A percentile compares a stretch with the other conserved stretches of the same genome.
Evolutionary conservation across 2,113 vertebrate genomes (phyloP).

Genomic region (Vireo altiloquus): DNA sequence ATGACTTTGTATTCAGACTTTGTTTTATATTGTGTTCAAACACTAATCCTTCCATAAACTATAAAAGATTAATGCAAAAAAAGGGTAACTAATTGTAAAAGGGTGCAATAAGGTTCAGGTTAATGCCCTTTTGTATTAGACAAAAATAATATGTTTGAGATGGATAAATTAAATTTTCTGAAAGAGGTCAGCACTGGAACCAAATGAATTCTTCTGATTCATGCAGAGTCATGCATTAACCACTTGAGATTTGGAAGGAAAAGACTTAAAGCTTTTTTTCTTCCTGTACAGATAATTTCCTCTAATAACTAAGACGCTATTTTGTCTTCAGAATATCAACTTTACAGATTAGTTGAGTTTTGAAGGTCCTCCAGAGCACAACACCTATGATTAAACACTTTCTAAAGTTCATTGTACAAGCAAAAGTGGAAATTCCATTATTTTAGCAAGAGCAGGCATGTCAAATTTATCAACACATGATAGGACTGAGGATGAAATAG

Average conservation of each 20-base stretch:
- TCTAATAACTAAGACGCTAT: conserved; percentile 67
- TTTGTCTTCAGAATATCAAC: conserved; percentile 69
- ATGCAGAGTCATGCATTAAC: conserved; percentile 76
- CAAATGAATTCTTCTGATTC: conserved; percentile 67
- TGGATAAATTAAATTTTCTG: conserved; percentile 66
- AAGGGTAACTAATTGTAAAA: conserved; percentile 57
- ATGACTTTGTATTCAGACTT: conserved; percentile 8
- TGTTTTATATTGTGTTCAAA: conserved; percentile 29
- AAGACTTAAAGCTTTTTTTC: conserved; percentile 50
- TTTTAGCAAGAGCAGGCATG: conserved; percentile 55
- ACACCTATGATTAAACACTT: conserved; percentile 69
- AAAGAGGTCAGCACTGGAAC: conserved; percentile 64
- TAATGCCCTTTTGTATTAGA: conserved; percentile 40
- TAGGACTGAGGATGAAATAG: background rate
- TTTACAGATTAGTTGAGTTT: conserved; percentile 70
- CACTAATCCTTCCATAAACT: conserved; percentile 37
- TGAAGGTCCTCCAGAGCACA: conserved; percentile 61
- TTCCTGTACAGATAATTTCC: conserved; percentile 70
- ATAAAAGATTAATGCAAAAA: conserved; percentile 45
- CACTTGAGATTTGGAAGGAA: conserved; percentile 71
- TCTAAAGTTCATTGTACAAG: conserved; percentile 54
- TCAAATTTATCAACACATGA: conserved; percentile 39
- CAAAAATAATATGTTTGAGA: conserved; percentile 63
- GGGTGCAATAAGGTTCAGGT: background rate
- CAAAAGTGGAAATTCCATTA: conserved; percentile 60